These are phyloP conservation scores for Eremophila alpestris DNA, from an alignment of 2,797 vertebrate species.

Conservation along the genomic window DNA sequence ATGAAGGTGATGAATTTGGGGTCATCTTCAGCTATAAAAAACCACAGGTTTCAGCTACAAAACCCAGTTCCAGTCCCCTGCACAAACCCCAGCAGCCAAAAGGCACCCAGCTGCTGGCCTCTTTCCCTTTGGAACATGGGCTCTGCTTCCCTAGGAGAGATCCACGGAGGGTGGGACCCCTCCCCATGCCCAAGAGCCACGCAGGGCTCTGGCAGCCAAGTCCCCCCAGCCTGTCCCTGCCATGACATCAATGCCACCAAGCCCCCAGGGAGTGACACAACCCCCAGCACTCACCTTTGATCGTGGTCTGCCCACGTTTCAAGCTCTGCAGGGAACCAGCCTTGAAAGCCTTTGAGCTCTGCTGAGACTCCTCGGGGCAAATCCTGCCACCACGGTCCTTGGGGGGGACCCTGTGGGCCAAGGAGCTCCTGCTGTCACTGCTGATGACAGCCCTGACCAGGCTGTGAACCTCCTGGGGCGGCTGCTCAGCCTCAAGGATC, in stretches of 20 bases:
- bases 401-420: conserved; percentile 42
- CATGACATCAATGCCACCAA: background rate
- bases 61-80: background rate
- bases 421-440: conserved; percentile 66
- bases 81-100: background rate
- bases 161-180: background rate
- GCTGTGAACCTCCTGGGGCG: background rate
- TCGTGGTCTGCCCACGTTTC: conserved; percentile 88
- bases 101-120: background rate
- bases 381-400: conserved; percentile 21
- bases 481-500: conserved; percentile 60
- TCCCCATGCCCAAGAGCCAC: background rate
- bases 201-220: background rate
- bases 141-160: background rate
- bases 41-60: background rate
- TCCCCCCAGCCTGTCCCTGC: background rate
- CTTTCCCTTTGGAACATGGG: background rate
- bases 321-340: conserved; percentile 26
- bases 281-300: conserved; percentile 81
- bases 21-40: background rate
- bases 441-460: background rate
- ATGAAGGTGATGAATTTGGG: background rate
- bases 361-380: conserved; percentile 36
- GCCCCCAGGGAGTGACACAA: background rate
- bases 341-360: background rate